Evolutionary conservation across 2,888 invertebrate genomes (phyloP), one percentile per base, ranked within the genome.

Genomic region (Apamea epomidion): DNA sequence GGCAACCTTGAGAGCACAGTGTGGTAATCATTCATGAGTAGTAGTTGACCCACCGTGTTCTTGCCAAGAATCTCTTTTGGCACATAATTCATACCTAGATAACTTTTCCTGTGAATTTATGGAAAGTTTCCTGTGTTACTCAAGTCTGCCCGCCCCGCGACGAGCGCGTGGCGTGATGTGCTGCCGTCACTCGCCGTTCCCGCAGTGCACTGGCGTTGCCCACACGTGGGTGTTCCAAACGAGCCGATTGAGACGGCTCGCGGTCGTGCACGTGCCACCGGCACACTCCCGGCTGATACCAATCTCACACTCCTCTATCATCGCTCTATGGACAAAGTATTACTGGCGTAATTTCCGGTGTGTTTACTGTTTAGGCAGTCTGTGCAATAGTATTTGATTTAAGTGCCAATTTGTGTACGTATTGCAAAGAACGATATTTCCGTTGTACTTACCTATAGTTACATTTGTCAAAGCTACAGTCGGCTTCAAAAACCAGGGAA

Each of bases 41-140:
- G 48, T 65, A 48, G 29, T 67, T 64, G 51, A 74, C 58, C 81
- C 42, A 21, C 51, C 48, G 29, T n/a, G 7, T 32, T 70, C 70
- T 58, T 81, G 82, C 76, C 82, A 81, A 76, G 16, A 60, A 70
- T 60, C n/a, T 81, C 16, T 76, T 76, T 81, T 81, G 81, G 82
- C 81, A 76, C 82, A 71, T 68, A 21, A 71, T 64, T 74, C 76
- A 42, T 58, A 70, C 21, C 51, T 58, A 51, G 25, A 69, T 21
- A 37, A 48, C 29, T 60, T 62, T 45, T 68, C 51, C 45, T 48
- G 69, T 64, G 37, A 18, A 74, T 60, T 21, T 58, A 64, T 68
- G 81, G 64, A 81, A 81, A 74, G 29, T 81, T 81, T 64, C 37
- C 29, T 16, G 42, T 37, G 45, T 65, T 25, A 72, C 25, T 65